Evolutionary conservation across 2,113 vertebrate genomes (phyloP).

Genomic region (Pachycephala philippinensis): DNA sequence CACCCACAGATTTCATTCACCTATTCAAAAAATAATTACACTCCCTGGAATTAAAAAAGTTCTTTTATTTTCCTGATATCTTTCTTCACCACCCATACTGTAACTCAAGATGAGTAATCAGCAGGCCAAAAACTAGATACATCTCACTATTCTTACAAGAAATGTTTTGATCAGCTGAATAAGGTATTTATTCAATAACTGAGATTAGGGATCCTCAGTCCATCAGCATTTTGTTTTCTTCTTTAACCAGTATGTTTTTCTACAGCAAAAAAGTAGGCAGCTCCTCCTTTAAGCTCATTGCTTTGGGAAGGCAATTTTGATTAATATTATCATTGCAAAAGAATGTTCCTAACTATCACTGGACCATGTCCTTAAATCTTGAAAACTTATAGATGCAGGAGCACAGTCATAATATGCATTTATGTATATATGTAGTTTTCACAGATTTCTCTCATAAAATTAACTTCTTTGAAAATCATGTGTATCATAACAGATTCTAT

Average conservation of each 20-base stretch:
- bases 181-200: neutral
- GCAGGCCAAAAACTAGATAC: neutral
- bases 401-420: neutral
- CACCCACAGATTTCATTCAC: neutral
- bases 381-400: neutral
- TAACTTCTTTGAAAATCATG: neutral
- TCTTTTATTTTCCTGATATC: neutral
- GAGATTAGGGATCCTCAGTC: neutral
- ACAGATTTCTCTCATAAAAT: neutral
- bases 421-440: neutral
- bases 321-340: neutral
- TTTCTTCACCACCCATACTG: neutral
- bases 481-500: rapidly evolving
- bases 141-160: neutral
- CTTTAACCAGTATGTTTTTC: neutral
- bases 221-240: neutral
- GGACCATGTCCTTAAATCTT: rapidly evolving
- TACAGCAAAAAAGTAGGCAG: neutral
- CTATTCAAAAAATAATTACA: neutral
- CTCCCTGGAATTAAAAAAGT: neutral
- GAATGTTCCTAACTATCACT: neutral
- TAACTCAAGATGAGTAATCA: neutral
- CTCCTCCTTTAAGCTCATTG: neutral
- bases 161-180: neutral
- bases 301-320: neutral